Evolutionary conservation across 1,140 invertebrate species (phyloP), one percentile per base, ranked within the genome.

Genomic region (Drosophila virilis): DNA sequence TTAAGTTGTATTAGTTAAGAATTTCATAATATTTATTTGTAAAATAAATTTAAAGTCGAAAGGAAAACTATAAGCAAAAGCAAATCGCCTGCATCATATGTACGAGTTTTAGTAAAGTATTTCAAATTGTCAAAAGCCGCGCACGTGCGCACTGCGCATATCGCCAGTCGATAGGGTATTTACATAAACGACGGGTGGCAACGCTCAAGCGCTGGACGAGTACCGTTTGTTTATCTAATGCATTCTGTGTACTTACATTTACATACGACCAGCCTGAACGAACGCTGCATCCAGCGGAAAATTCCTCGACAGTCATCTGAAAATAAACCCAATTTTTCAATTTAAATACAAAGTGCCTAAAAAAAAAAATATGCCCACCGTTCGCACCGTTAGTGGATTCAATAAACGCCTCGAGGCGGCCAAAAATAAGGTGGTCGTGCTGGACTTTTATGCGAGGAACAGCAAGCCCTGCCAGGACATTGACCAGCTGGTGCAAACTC

Each of bases 391-490:
- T 42, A 59, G 28, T 40, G 83, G 88, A 17, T 88, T 72, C 17
- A 48, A 74, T 38, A 88, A 89, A 22, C 77, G 70, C 35, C 28
- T 95, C 17, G 90, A 92, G 8, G 93, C 92, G 33, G 93, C 94
- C 52, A 94, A 93, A 1, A 74, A 90, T 17, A 95, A 94, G 70
- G 69, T 96, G 32, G 93, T 96, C 12, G 92, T 96, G 6, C 92
- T 96, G 22, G 94, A 95, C 60, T 94, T 95, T 69, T 91, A 86
- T 54, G 92, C 93, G 38, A 91, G 68, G 1, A 93, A 93, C 92
- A 92, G 92, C 91, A 94, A 94, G 0, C 95, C 95, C 2, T 96
- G 95, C 90, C 94, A 94, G 77, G 91, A 93, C 57, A 95, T 96
- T 74, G 92, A 93, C 6, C 94, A 94, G 15, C 54, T 66, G 0